Base-by-base conservation (phyloP, 2,797 vertebrate genomes). In the Okamejei kenojei region DNA sequence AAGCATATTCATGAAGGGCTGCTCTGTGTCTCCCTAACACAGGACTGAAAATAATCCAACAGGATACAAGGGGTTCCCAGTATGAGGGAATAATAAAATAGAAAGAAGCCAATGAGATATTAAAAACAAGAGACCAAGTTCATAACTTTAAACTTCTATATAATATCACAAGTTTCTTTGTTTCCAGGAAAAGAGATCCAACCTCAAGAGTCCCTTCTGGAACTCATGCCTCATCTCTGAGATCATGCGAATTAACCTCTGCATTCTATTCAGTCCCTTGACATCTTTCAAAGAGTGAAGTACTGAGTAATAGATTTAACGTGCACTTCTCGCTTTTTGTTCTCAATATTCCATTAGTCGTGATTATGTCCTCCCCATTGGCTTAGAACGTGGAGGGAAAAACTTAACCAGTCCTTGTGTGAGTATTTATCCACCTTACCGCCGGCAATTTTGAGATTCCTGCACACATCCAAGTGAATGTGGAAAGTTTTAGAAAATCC, bases 21-120 rank as follows among this genome's bases (percentile, higher is more conserved):
- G 45, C 90, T 54, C 45, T 92, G 71, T 65, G 61, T 68, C n/a
- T 92, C 54, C 10, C 73, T 91, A 74, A 74, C 45, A 76, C 29
- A 13, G 76, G 35, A 26, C 90, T 58, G 71, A 76, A 76, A 54
- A 26, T 26, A 1, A 76, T n/a, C 26, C 26, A 92, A 54, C 73
- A 92, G 90, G 45, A 92, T 76, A 73, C 21, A 76, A 54, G 35
- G 71, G 26, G 71, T 74, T 91, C 73, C 71, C 90, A 92, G 10
- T 76, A 2, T 13, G 73, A 17, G 26, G 45, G 38, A 76, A 58
- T 26, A 29, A 38, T 74, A 76, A 45, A 58, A 11, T 17, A 74
- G 4, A 91, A 38, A 38, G 19, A 68, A 29, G 90, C 71, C 21
- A 92, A 58, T 58, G 35, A 29, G 35, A 38, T 92, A 54, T 74